These are phyloP conservation scores for Glaucidium brasilianum DNA, from an alignment of 2,113 vertebrate species.

Conservation along the genomic window DNA sequence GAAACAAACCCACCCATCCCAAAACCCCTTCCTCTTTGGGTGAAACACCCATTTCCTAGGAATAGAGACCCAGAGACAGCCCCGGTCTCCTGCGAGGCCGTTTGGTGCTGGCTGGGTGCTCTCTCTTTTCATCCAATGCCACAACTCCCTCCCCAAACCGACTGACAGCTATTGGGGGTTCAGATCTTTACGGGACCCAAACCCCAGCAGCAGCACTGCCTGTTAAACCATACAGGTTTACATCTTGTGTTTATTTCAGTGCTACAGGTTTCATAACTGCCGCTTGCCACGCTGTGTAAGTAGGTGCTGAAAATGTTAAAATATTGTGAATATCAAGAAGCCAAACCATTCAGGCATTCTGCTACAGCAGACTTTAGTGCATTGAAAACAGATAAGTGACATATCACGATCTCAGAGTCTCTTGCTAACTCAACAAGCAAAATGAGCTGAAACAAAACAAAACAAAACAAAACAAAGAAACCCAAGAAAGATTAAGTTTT, in stretches of 20 bases:
- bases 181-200: rapidly evolving
- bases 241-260: background rate
- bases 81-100: rapidly evolving
- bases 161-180: background rate
- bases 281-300: background rate
- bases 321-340: slow-evolving; percentile 5
- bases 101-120: background rate
- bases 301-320: slow-evolving; percentile 18
- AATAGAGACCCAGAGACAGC: background rate
- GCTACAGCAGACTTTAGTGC: slow-evolving; percentile 3
- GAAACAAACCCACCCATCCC: no score
- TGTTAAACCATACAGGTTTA: background rate
- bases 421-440: slow-evolving; percentile 24
- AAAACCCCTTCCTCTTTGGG: rapidly evolving
- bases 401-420: background rate
- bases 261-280: background rate
- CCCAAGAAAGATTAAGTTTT: background rate
- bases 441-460: slow-evolving; percentile 26
- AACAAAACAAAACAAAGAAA: background rate
- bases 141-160: rapidly evolving
- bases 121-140: background rate
- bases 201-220: background rate
- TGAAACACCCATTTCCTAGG: background rate
- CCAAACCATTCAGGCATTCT: background rate
- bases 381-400: slow-evolving; percentile 21